A percentile compares a stretch with the other conserved stretches of the same genome.
Evolutionary conservation across 2,888 invertebrate genomes (phyloP).

Genomic region (Spilosoma lubricipeda): DNA sequence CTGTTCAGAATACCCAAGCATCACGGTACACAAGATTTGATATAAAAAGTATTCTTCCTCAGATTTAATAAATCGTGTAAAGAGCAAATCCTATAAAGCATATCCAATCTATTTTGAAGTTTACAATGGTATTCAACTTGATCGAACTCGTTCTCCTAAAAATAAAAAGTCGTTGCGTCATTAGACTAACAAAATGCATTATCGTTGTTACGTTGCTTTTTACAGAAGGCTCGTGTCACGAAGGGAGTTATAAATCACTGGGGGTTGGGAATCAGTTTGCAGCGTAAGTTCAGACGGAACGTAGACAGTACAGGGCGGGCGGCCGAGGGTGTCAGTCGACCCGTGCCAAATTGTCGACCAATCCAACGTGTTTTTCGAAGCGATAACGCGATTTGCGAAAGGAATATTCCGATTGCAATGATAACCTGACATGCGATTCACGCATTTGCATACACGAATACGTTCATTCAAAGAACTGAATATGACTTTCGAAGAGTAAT

Average conservation of each 20-base stretch:
- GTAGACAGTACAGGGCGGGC: conserved; percentile 74
- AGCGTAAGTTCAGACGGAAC: conserved; percentile 33
- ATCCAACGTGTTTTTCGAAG: conserved; percentile 53
- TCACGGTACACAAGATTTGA: background rate
- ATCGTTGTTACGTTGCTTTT: conserved; percentile 68
- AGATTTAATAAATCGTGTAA: background rate
- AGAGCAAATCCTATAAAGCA: too few relatives aligned
- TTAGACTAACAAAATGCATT: conserved; percentile 68
- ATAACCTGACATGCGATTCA: conserved; percentile 67
- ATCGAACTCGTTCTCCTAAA: conserved; percentile 36
- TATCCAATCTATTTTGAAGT: background rate
- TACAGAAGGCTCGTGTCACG: conserved; percentile 72
- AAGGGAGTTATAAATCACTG: conserved; percentile 75
- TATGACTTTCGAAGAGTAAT: conserved; percentile 31
- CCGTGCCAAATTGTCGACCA: conserved; percentile 33
- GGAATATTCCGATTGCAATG: conserved; percentile 53
- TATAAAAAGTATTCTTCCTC: background rate
- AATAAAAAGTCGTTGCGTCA: conserved; percentile 59
- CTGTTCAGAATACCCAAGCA: background rate
- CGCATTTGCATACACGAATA: conserved; percentile 55
- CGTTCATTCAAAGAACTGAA: conserved; percentile 34
- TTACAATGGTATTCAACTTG: conserved; percentile 42
- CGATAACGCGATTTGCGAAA: conserved; percentile 47
- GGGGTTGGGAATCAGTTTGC: conserved; percentile 57
- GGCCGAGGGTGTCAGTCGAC: conserved; percentile 65